phyloP scores from a whole-genome alignment of 2,797 vertebrate genomes.

The Morus bassanus region DNA sequence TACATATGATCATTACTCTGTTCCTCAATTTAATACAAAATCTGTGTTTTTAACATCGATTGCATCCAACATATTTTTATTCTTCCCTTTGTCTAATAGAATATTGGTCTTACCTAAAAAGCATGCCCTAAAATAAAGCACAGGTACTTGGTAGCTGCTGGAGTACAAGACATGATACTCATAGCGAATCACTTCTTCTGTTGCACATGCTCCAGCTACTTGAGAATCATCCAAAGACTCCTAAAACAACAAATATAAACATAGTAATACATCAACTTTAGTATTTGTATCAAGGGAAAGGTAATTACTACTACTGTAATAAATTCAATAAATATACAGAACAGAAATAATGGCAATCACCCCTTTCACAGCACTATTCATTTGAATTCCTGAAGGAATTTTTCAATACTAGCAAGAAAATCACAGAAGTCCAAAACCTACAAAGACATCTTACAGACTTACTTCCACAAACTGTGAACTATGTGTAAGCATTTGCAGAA shows the following conservation, averaged over 20 bases:
- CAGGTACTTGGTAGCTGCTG: constrained; percentile 87
- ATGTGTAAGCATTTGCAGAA: background rate
- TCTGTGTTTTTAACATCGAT: background rate
- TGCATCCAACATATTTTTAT: background rate
- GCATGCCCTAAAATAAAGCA: constrained; percentile 90
- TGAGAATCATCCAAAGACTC: constrained; percentile 65
- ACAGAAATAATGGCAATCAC: constrained; percentile 1
- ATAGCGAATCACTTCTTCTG: constrained; percentile 69
- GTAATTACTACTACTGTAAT: background rate
- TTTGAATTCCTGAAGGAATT: background rate
- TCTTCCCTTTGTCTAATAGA: background rate
- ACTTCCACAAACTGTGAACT: background rate
- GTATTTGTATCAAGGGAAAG: background rate
- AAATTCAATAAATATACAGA: constrained; percentile 7
- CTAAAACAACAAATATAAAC: constrained; percentile 58
- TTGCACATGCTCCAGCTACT: background rate
- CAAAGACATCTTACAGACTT: background rate
- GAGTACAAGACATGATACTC: constrained; percentile 93
- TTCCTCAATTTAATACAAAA: background rate
- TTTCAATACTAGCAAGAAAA: constrained; percentile 17
- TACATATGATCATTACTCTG: background rate
- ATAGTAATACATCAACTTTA: background rate
- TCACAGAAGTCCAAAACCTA: background rate
- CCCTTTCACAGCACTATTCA: background rate
- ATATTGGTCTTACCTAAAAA: constrained; percentile 80